These are phyloP conservation scores for Garra rufa DNA, from an alignment of 2,113 vertebrate species.

Conservation along the genomic window DNA sequence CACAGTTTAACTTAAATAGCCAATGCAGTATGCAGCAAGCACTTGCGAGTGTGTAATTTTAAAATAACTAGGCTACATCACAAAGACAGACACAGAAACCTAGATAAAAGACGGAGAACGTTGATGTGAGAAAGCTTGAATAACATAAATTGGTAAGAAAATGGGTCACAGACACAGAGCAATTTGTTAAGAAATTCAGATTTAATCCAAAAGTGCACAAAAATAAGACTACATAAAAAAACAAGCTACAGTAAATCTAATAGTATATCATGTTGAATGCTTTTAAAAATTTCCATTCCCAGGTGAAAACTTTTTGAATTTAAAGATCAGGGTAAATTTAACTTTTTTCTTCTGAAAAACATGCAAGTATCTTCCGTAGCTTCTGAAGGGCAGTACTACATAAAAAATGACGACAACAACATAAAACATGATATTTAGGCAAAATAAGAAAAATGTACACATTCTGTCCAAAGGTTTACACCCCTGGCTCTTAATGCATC, in stretches of 20 bases:
- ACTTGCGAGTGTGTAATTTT: neutral
- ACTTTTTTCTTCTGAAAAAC: no score
- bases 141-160: neutral
- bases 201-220: neutral
- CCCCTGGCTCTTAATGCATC: no score
- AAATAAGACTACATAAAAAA: neutral
- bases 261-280: neutral
- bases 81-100: constrained; percentile 23
- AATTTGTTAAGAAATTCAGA: neutral
- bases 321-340: no score
- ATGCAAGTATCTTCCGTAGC: no score
- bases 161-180: constrained; percentile 10
- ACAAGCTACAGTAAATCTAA: neutral
- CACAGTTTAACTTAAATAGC: neutral
- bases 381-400: no score
- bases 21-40: neutral
- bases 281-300: neutral
- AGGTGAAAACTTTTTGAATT: no score
- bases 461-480: no score
- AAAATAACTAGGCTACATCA: constrained; percentile 26
- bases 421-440: no score
- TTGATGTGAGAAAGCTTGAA: neutral
- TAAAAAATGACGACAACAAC: no score
- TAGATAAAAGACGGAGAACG: neutral
- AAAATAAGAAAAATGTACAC: no score